A percentile compares a stretch with the other conserved stretches of the same genome.
Conservation (phyloP, 2,113 vertebrate species). For the Callocephalon fimbriatum region DNA sequence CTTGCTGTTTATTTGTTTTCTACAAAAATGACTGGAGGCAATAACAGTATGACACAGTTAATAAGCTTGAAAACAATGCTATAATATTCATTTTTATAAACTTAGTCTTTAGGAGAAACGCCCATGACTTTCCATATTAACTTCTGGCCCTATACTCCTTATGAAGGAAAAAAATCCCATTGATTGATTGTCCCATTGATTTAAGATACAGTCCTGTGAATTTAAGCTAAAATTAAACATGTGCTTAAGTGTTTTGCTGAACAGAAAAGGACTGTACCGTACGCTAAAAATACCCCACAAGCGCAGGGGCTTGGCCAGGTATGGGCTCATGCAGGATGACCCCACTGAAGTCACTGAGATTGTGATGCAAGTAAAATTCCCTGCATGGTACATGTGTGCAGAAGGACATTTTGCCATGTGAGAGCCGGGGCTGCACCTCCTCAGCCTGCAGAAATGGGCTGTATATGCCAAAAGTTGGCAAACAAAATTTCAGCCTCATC, state of each 20-base stretch:
- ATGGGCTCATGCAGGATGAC: not conserved
- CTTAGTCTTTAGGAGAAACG: not conserved
- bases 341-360: not conserved
- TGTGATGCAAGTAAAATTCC: not conserved
- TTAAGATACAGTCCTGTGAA: not conserved
- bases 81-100: slow-evolving; percentile 22
- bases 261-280: not conserved
- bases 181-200: not conserved
- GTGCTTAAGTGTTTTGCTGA: slow-evolving; percentile 57
- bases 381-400: accelerated
- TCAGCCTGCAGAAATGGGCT: not conserved
- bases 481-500: not conserved
- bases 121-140: not conserved
- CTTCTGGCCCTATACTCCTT: not conserved
- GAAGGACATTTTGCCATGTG: not conserved
- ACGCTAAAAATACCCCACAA: accelerated
- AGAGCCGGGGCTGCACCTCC: not conserved
- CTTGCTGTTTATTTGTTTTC: slow-evolving; percentile 74
- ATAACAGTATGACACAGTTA: slow-evolving; percentile 69
- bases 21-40: slow-evolving; percentile 46
- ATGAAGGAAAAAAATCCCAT: not conserved
- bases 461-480: not conserved
- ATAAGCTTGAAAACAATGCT: slow-evolving; percentile 67
- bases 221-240: slow-evolving; percentile 16
- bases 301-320: not conserved